A percentile compares a stretch with the other conserved stretches of the same genome.
Conservation (phyloP, 2,888 invertebrate genomes). For the Oithona nana region DNA sequence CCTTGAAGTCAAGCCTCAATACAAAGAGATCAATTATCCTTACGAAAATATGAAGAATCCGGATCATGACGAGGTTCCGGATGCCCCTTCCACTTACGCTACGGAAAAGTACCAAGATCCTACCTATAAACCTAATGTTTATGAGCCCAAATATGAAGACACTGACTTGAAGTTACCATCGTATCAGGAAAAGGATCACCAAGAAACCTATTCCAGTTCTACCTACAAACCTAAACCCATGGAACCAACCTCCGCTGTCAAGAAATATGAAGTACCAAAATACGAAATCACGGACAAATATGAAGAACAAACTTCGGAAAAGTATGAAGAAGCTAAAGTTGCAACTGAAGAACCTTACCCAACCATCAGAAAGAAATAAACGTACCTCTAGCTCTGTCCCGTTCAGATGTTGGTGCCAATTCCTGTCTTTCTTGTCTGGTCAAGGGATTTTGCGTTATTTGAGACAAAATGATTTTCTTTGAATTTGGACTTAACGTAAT, state of each 20-base stretch:
- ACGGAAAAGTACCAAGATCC: neutral
- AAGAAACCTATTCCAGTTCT: neutral
- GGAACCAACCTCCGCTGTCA: neutral
- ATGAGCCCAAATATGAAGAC: neutral
- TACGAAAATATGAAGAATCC: neutral
- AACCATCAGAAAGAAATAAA: neutral
- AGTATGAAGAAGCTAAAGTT: neutral
- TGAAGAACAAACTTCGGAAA: neutral
- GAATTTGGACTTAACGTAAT: conserved; percentile 34
- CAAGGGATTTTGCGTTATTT: neutral
- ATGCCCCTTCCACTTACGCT: neutral
- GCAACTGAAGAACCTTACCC: no score
- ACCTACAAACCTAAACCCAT: neutral
- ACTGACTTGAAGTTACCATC: neutral
- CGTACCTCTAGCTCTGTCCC: neutral
- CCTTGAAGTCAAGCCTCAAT: neutral
- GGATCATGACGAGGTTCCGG: neutral
- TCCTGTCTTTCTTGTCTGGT: neutral
- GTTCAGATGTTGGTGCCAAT: neutral
- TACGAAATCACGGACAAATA: neutral
- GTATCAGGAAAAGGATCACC: neutral
- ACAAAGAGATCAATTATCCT: neutral
- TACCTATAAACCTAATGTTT: neutral
- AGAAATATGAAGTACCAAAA: neutral
- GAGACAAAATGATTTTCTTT: neutral